Base-by-base conservation (phyloP, 2,797 vertebrate genomes). In the Luscinia luscinia region DNA sequence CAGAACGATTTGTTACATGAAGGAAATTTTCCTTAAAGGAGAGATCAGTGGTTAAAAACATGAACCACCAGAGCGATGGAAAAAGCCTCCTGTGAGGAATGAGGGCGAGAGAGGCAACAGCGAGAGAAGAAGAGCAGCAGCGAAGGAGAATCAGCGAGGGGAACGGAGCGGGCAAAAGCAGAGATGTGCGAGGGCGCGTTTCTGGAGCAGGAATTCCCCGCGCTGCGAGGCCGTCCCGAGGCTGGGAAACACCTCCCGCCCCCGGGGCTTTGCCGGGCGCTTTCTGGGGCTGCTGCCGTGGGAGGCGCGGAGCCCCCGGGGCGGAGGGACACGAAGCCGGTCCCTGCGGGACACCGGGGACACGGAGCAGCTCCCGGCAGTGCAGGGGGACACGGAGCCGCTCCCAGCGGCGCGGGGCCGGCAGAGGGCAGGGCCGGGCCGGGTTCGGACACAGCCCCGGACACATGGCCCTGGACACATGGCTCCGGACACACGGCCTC, bases 51-150 rank as follows among this genome's bases (percentile, higher is more conserved):
- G 45, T 79, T 36, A 73, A 32, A 87, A 79, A 32, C 6, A 34
- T 0, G 6, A 12, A 62, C 38, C 27, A 45, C 2, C 4, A 9
- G 58, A 28, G 28, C 36, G 7, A 3, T 0, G 27, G 26, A 3
- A 28, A 15, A 38, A 66, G 12, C 26, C n/a, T 40, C 21, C 45
- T 21, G 57, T 40, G 24, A 16, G 48, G 28, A 30, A 15, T 4
- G 43, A 27, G 76, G 27, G n/a, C 17, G 14, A 36, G 41, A 32
- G 15, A 1, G 30, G 11, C 3, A 24, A 3, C 20, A 23, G 4
- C 2, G 9, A 38, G 8, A 9, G n/a, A 14, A 30, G 2, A 19
- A 32, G 41, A 18, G 32, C 61, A 6, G 41, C 62, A 54, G 41
- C 24, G 41, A 28, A 49, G 36, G 41, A 11, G 12, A 34, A 28